These are phyloP conservation scores for Uromys caudimaculatus DNA, from an alignment of 2,797 vertebrate species.

Conservation along the genomic window DNA sequence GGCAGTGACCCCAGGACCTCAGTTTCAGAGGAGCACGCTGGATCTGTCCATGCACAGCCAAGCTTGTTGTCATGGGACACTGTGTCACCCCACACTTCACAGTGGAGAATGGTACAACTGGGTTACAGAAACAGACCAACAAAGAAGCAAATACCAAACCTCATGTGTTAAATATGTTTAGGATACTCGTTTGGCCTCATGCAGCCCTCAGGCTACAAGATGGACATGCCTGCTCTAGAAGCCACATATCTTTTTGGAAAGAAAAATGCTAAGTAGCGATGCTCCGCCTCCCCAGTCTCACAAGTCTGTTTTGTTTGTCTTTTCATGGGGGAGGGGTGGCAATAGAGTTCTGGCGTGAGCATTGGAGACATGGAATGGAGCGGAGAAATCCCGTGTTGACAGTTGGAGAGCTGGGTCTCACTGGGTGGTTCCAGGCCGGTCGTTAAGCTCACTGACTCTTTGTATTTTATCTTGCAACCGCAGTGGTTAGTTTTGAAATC, in stretches of 20 bases:
- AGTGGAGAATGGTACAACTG: not conserved
- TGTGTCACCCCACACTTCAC: not conserved
- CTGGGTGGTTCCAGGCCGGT: not conserved
- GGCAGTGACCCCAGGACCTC: fast-evolving
- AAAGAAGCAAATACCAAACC: not conserved
- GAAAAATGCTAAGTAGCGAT: not conserved
- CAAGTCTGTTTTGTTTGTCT: conserved; percentile 3
- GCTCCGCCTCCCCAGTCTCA: not conserved
- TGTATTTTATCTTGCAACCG: conserved; percentile 33
- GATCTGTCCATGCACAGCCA: not conserved
- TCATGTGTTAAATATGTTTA: not conserved
- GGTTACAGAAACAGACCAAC: not conserved
- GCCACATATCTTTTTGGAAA: not conserved
- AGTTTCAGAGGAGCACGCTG: not conserved
- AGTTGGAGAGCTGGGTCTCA: not conserved
- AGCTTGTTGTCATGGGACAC: not conserved
- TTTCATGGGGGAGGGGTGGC: not conserved
- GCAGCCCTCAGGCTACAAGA: not conserved
- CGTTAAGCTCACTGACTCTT: not conserved
- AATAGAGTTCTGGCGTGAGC: not conserved
- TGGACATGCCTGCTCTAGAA: not conserved
- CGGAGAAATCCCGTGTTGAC: not conserved
- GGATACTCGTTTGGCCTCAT: not conserved
- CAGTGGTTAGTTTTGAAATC: not conserved
- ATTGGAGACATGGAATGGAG: not conserved